Evolutionary conservation across 2,113 vertebrate genomes (phyloP), one percentile per base, ranked within the genome.

Genomic region (Anguilla rostrata): DNA sequence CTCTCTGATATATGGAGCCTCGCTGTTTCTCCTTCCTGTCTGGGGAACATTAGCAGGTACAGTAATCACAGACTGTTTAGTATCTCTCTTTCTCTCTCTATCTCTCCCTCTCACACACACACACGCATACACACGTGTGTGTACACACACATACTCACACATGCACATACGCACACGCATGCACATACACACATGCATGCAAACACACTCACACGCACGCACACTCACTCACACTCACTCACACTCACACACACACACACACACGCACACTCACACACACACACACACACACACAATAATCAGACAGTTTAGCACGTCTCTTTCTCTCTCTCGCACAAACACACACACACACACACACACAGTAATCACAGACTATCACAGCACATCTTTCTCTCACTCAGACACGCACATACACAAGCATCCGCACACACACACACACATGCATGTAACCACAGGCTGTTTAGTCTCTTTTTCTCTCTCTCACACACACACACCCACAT

Each of bases 11-110:
- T 92, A 91, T 92, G 81, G 88, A 92, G 86, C 88, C 89, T 91
- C 89, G 91, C 84, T 90, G 89, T 89, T 90, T 85, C 91, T 91
- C 90, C 86, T 85, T 89, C 82, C 85, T 88, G 89, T 89, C 87
- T 90, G 87, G 87, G 91, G 88, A 90, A 91, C 90, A 91, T 91
- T 90, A 92, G 89, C 91, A 91, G 86, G 87, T 90, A 91, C 89
- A 90, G 85, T 89, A 87, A 94, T 92, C 89, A 91, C 85, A 89
- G 87, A 60, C 85, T 90, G 88, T 90, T 90, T 90, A 91, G 89
- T 87, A 91, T 88, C 82, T 88, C 84, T 53, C 49, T 53, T 83
- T 53, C 12, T 53, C 49, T 78, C 60, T 9, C 60, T 9, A 20
- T 9, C 60, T 1, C 84, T 53, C 12, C 14, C 49, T 78, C 60